phyloP scores from a whole-genome alignment of 2,797 vertebrate species.

The Sebastes glaucus region DNA sequence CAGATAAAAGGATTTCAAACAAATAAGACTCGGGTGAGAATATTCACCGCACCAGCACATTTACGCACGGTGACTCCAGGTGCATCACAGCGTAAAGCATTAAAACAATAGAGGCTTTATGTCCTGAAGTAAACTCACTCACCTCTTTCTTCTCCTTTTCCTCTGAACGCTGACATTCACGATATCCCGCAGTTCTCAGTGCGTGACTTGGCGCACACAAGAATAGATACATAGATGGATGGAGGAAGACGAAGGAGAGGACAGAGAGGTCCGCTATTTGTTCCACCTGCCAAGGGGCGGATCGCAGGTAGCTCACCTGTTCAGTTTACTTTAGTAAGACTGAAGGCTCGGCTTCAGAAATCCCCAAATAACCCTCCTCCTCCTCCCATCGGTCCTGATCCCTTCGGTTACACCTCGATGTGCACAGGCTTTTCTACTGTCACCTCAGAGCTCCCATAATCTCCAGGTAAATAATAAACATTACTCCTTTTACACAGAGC shows the following conservation, averaged over 20 bases:
- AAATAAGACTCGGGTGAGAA: background rate
- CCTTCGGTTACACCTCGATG: slow-evolving; percentile 58
- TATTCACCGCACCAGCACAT: background rate
- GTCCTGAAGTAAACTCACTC: slow-evolving; percentile 45
- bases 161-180: slow-evolving; percentile 42
- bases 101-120: slow-evolving; percentile 56
- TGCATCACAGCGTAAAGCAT: background rate
- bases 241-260: slow-evolving; percentile 23
- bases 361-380: slow-evolving; percentile 55
- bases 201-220: slow-evolving; percentile 10
- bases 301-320: slow-evolving; percentile 49
- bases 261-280: slow-evolving; percentile 68
- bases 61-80: slow-evolving; percentile 10
- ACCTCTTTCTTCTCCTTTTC: slow-evolving; percentile 50
- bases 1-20: background rate
- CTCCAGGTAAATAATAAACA: slow-evolving; percentile 16
- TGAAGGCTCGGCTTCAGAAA: slow-evolving; percentile 44
- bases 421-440: slow-evolving; percentile 42
- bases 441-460: slow-evolving; percentile 21
- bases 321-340: slow-evolving; percentile 46
- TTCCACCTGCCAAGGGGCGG: slow-evolving; percentile 70
- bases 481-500: background rate
- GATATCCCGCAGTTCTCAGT: background rate
- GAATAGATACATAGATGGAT: slow-evolving; percentile 28
- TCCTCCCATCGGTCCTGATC: slow-evolving; percentile 62